Conservation (phyloP, 2,888 invertebrate genomes). For the Noctua janthe region DNA sequence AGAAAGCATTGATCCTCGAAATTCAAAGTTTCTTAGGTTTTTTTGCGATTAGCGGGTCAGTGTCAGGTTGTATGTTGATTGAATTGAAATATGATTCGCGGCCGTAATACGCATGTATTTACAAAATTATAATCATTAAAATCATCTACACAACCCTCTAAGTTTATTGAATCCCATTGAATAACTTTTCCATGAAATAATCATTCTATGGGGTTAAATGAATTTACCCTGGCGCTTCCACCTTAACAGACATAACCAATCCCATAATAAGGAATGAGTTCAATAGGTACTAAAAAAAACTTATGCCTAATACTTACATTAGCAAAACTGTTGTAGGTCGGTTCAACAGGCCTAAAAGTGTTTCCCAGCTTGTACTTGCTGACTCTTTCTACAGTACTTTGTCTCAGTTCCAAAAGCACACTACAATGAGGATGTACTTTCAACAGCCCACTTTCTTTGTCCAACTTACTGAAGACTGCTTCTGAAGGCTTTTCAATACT, state of each 20-base stretch:
- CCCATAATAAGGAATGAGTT: neutral
- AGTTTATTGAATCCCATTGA: no score
- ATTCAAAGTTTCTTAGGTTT: neutral
- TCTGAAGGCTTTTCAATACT: constrained; percentile 77
- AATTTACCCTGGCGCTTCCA: no score
- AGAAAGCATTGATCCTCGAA: neutral
- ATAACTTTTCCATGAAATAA: no score
- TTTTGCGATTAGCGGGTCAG: no score
- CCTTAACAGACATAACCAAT: neutral
- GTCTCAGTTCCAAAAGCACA: constrained; percentile 82
- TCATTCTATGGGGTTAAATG: no score
- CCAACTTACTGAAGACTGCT: constrained; percentile 71
- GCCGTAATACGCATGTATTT: no score
- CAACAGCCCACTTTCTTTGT: constrained; percentile 66
- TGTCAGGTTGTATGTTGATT: no score
- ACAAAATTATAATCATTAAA: no score
- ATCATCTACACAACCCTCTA: no score
- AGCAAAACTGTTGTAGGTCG: constrained; percentile 87
- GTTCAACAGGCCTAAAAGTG: constrained; percentile 89
- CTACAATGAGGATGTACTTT: constrained; percentile 87
- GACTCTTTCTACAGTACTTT: constrained; percentile 78
- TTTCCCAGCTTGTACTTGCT: constrained; percentile 88
- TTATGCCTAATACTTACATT: constrained; percentile 82
- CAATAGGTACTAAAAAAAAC: neutral
- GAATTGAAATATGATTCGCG: no score